Conservation (phyloP, 2,797 vertebrate species). For the Knipowitschia caucasica region DNA sequence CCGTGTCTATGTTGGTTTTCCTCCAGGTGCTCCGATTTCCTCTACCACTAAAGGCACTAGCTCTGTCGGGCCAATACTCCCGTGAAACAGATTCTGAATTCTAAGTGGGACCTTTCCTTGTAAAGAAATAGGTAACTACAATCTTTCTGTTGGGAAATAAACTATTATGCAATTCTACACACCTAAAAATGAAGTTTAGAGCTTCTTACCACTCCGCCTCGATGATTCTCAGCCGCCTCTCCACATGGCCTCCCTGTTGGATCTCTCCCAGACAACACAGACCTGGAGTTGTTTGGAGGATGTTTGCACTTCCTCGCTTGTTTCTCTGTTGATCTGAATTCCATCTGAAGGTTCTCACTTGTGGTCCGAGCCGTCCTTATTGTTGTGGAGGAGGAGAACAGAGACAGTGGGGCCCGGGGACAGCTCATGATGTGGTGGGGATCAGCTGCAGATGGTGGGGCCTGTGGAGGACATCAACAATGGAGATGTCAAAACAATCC, state of each 20-base stretch:
- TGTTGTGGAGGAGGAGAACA: constrained; percentile 59
- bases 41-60: no score
- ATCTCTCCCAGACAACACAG: constrained; percentile 63
- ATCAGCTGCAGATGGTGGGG: constrained; percentile 53
- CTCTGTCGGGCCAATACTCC: no score
- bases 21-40: no score
- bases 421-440: constrained; percentile 46
- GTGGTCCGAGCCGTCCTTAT: constrained; percentile 47
- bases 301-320: constrained; percentile 43
- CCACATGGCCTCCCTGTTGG: constrained; percentile 47
- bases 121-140: no score
- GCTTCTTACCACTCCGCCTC: constrained; percentile 47
- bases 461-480: constrained; percentile 54
- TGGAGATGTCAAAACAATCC: constrained; percentile 60
- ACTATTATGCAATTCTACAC: constrained; percentile 13
- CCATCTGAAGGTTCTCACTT: constrained; percentile 50
- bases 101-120: no score
- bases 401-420: constrained; percentile 45
- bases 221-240: constrained; percentile 69
- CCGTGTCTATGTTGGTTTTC: no score
- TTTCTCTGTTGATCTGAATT: constrained; percentile 43
- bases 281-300: constrained; percentile 55
- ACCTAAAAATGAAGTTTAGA: no score
- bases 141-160: no score
- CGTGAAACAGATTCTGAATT: no score